phyloP scores from a whole-genome alignment of 2,113 vertebrate species.

The Cynoglossus semilaevis region DNA sequence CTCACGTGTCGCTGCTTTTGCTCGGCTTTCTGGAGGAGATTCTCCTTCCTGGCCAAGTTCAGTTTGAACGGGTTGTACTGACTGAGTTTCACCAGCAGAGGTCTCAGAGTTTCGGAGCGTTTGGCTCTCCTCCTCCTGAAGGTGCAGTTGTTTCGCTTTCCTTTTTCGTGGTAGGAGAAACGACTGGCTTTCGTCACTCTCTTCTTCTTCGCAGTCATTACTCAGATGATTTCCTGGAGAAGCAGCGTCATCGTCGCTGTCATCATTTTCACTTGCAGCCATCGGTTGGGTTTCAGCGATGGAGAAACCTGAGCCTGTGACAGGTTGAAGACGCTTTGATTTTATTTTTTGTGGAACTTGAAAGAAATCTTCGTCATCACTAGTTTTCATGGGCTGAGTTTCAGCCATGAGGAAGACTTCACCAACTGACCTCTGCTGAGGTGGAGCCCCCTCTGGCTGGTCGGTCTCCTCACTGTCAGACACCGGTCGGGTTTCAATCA shows the following conservation, averaged over 20 bases:
- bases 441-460: not conserved
- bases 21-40: not conserved
- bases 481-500: slow-evolving; percentile 55
- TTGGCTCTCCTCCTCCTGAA: slow-evolving; percentile 20
- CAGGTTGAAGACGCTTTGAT: slow-evolving; percentile 4
- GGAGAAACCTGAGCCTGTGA: not conserved
- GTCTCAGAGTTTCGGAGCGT: not conserved
- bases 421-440: slow-evolving; percentile 11
- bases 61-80: slow-evolving; percentile 2
- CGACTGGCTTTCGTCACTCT: not conserved
- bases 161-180: not conserved
- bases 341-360: not conserved
- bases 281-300: slow-evolving; percentile 29
- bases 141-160: slow-evolving; percentile 9
- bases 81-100: slow-evolving; percentile 19
- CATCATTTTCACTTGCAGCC: not conserved
- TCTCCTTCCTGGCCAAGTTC: slow-evolving; percentile 16
- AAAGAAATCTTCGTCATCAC: not conserved
- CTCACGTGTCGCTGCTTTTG: not conserved
- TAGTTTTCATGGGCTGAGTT: slow-evolving; percentile 40
- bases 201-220: not conserved
- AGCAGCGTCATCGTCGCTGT: not conserved
- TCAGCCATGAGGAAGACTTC: slow-evolving; percentile 21
- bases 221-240: slow-evolving; percentile 21
- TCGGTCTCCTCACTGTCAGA: slow-evolving; percentile 6